phyloP scores from a whole-genome alignment of 2,888 invertebrate species.

The Campopleginae sp. region DNA sequence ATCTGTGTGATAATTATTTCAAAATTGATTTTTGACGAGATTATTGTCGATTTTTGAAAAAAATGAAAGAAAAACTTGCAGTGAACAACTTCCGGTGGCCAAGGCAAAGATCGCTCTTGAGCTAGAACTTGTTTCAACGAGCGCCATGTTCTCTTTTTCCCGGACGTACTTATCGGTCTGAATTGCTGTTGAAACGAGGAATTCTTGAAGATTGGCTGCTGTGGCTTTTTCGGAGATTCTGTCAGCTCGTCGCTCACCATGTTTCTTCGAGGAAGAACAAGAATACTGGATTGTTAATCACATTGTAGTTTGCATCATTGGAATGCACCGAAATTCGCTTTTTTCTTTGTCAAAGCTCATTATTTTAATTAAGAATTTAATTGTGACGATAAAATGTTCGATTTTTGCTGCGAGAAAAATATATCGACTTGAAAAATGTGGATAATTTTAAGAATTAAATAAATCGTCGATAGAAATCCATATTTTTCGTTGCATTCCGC shows the following conservation, averaged over 20 bases:
- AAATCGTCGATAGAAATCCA: no score
- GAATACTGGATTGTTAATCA: slow-evolving; percentile 31
- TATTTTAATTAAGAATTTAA: no score
- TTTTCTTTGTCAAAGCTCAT: no score
- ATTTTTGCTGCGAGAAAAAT: no score
- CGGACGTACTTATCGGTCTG: slow-evolving; percentile 79
- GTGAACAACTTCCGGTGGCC: slow-evolving; percentile 91
- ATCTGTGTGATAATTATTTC: neutral
- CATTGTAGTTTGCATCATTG: no score
- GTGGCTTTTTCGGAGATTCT: slow-evolving; percentile 77
- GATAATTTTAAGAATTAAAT: no score
- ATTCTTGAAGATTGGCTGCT: slow-evolving; percentile 79
- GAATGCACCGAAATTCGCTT: no score
- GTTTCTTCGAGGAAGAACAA: slow-evolving; percentile 18
- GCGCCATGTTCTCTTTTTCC: slow-evolving; percentile 94
- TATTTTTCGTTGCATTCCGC: no score
- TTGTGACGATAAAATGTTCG: no score
- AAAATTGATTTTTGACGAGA: neutral
- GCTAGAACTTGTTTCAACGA: slow-evolving; percentile 95
- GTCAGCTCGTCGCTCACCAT: slow-evolving; percentile 80
- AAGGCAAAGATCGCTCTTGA: slow-evolving; percentile 91
- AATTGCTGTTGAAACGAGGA: slow-evolving; percentile 80
- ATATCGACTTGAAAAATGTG: no score
- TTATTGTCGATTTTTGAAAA: neutral
- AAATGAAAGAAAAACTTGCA: slow-evolving; percentile 85